Evolutionary conservation across 2,797 vertebrate species (phyloP).

Genomic region (Glyptemys insculpta): DNA sequence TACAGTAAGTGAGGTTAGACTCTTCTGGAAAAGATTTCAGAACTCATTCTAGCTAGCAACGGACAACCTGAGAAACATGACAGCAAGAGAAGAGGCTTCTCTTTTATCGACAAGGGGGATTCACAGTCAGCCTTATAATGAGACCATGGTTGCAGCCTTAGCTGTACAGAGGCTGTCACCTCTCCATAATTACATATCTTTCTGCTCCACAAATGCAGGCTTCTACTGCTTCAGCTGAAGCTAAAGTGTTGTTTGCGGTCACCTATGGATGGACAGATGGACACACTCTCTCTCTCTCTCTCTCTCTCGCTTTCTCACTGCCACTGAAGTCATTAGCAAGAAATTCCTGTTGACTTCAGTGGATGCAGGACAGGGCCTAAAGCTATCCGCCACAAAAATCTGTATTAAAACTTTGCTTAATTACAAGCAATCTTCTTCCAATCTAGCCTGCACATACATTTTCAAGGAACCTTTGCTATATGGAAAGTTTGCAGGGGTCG

Average conservation of each 20-base stretch:
- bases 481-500: too few species aligned
- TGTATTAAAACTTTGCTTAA: not conserved
- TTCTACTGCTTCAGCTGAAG: not conserved
- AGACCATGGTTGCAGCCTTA: not conserved
- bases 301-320: not conserved
- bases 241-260: not conserved
- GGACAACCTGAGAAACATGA: not conserved
- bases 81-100: not conserved
- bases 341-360: not conserved
- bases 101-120: not conserved
- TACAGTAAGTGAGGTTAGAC: too few species aligned
- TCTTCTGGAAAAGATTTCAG: not conserved
- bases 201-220: not conserved
- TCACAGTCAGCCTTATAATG: not conserved
- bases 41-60: not conserved
- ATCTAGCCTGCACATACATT: too few species aligned
- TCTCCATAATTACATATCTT: not conserved
- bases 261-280: not conserved
- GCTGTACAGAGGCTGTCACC: not conserved
- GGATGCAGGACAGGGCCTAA: not conserved
- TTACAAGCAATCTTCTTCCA: not conserved
- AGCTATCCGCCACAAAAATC: not conserved
- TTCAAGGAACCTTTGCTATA: too few species aligned
- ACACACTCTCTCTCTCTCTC: not conserved
- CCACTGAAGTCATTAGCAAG: not conserved